Percentiles rank a stretch among this genome's conserved stretches.
Conservation (phyloP, 2,888 invertebrate species). For the Lasioglossum pauxillum region DNA sequence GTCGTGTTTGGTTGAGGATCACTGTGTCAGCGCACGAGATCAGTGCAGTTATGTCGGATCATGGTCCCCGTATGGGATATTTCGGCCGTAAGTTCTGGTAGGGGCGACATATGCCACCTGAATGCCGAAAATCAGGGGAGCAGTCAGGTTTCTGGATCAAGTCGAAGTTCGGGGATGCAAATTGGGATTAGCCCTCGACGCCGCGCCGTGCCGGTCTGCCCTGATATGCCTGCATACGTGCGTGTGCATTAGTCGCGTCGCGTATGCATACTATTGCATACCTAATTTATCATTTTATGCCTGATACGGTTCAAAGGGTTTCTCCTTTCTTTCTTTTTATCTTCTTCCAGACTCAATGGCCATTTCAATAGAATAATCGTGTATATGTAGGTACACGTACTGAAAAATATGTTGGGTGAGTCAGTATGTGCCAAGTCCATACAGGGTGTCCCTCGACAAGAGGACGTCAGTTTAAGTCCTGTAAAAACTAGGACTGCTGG, state of each 20-base stretch:
- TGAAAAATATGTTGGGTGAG: background rate
- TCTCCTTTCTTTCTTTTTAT: conserved; percentile 27
- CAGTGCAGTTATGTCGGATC: conserved; percentile 78
- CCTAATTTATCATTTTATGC: conserved; percentile 75
- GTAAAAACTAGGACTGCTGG: background rate
- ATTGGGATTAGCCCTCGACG: conserved; percentile 77
- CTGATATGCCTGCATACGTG: conserved; percentile 54
- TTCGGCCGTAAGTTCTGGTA: conserved; percentile 68
- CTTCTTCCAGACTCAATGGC: conserved; percentile 31
- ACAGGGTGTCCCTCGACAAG: background rate
- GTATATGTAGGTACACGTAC: background rate
- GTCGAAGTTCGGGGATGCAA: conserved; percentile 78
- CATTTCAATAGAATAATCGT: conserved; percentile 31
- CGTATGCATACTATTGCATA: conserved; percentile 71
- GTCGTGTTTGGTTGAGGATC: conserved; percentile 71
- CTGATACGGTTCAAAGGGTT: conserved; percentile 59
- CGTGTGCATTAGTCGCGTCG: conserved; percentile 69
- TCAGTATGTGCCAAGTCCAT: background rate
- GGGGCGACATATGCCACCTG: conserved; percentile 82
- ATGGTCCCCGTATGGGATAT: conserved; percentile 67
- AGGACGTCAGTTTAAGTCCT: background rate
- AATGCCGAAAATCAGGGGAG: conserved; percentile 80
- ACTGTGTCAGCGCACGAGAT: conserved; percentile 72
- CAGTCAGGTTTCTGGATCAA: conserved; percentile 79
- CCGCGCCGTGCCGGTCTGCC: conserved; percentile 41